Evolutionary conservation across 2,113 vertebrate species (phyloP), one percentile per base, ranked within the genome.

Genomic region (Archocentrus centrarchus): DNA sequence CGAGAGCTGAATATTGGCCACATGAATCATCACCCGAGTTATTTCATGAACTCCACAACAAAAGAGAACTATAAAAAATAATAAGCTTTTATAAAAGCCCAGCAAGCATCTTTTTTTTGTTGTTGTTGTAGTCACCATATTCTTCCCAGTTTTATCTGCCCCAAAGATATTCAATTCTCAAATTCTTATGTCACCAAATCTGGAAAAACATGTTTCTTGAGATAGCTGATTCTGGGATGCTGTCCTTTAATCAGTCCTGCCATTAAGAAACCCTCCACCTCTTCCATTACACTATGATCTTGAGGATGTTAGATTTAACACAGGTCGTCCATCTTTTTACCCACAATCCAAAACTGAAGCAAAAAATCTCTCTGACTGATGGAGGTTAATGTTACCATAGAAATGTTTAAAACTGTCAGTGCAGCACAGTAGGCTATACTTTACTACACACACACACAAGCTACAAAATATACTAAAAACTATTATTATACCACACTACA

Each of bases 11-110:
- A 20, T 73, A 73, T 73, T 73, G 53, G 66, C 44, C 0, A 18
- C 66, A n/a, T 32, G 55, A 76, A 59, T 59, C 75, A 59, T 76
- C n/a, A 11, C 6, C 5, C 10, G 35, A 41, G 75, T 24, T 59
- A 41, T 58, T 59, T 59, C 0, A 77, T 41, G 15, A 41, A 50
- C 3, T 32, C 44, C 11, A 50, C 27, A 50, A 30, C 64, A 70
- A 53, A 53, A 18, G 1, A 18, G 50, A 18, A 20, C 66, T 70
- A 70, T 30, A 53, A 30, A 30, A 70, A 30, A 70, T 27, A 20
- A 50, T 18, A 15, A 11, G 64, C 41, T 44, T 70, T 70, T 50
- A 70, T 20, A 22, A 50, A 70, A 70, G 17, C 66, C 66, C 15
- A 53, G 66, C 44, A 53, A 53, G 10, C 0, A 27, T 32, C 24